phyloP scores from a whole-genome alignment of 2,888 invertebrate genomes.

The Dermolepida albohirtum region DNA sequence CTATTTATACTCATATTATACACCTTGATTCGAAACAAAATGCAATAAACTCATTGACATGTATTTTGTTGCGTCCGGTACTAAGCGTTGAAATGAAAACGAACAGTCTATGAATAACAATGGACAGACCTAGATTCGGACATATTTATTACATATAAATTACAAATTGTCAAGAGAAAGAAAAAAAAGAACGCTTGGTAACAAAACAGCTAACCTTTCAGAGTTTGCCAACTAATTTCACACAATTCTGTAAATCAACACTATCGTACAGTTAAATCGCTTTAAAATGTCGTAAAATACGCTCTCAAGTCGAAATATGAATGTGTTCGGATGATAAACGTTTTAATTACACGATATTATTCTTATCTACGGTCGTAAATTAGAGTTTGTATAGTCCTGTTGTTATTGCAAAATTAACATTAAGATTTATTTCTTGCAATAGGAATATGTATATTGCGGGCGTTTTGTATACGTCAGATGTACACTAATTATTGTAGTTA shows the following conservation, averaged over 20 bases:
- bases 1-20: constrained; percentile 32
- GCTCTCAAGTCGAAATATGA: constrained; percentile 1
- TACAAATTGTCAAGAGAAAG: constrained; percentile 14
- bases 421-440: too few species aligned
- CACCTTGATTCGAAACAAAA: constrained; percentile 26
- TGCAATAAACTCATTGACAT: constrained; percentile 38
- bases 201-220: too few species aligned
- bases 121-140: constrained; percentile 15
- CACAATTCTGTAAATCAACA: constrained; percentile 12
- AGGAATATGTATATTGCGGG: too few species aligned
- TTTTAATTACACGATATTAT: constrained; percentile 23
- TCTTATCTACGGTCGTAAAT: constrained; percentile 24
- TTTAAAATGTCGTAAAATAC: constrained; percentile 3
- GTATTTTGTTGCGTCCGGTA: constrained; percentile 12
- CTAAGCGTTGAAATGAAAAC: not conserved
- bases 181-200: not conserved
- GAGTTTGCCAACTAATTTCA: constrained; percentile 8
- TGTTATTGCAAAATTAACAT: not conserved
- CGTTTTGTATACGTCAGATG: too few species aligned
- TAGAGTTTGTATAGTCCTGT: not conserved
- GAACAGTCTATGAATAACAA: constrained; percentile 17
- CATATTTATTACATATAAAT: constrained; percentile 12
- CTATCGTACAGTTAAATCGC: not conserved
- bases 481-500: too few species aligned
- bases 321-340: constrained; percentile 16